Conservation (phyloP, 2,888 invertebrate genomes). For the Keiferia lycopersicella region DNA sequence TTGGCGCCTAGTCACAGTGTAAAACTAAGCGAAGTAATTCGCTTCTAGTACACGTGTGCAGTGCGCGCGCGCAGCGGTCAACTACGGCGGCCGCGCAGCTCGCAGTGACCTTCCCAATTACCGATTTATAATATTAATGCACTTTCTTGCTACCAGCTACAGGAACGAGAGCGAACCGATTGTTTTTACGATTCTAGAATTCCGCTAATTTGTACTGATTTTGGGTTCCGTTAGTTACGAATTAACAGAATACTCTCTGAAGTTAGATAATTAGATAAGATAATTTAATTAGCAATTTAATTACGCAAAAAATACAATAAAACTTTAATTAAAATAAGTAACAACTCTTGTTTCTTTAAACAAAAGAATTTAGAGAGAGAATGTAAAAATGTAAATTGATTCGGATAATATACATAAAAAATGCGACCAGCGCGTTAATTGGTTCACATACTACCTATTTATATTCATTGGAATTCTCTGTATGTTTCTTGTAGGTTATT, state of each 20-base stretch:
- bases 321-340: not conserved
- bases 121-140: conserved; percentile 77
- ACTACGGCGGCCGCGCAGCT: conserved; percentile 61
- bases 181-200: conserved; percentile 14
- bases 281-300: not conserved
- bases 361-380: conserved; percentile 46
- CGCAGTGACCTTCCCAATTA: conserved; percentile 76
- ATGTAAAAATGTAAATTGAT: conserved; percentile 14
- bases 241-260: not conserved
- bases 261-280: too few relatives aligned
- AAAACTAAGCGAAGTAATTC: conserved; percentile 74
- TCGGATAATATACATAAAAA: conserved; percentile 21
- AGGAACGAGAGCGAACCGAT: conserved; percentile 30
- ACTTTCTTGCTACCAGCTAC: conserved; percentile 71
- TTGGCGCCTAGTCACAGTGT: conserved; percentile 54
- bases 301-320: not conserved
- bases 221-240: not conserved
- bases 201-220: not conserved
- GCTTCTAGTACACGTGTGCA: conserved; percentile 78
- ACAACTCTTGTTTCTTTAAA: conserved; percentile 41
- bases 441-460: not conserved
- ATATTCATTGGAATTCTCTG: not conserved
- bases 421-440: conserved; percentile 33
- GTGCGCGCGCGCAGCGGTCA: conserved; percentile 70
- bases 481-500: not conserved